Base-by-base conservation (phyloP, 2,888 invertebrate genomes). In the Euzophera pinguis region DNA sequence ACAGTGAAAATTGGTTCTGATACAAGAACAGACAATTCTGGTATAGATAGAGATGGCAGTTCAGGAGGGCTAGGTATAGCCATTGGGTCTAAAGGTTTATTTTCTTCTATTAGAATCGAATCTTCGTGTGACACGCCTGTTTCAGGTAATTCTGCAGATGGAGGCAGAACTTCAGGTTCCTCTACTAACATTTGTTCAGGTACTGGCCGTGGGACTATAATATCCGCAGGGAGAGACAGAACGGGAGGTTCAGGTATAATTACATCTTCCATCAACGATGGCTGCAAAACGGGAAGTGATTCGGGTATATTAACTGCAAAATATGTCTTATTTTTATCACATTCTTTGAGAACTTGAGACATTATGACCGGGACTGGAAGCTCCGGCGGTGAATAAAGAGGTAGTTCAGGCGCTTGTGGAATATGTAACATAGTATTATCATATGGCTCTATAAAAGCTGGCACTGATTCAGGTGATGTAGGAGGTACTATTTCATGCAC, bases 41-140 rank as follows among this genome's bases (percentile, higher is more conserved):
- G 60, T n/a, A 63, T 47, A 4, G 53, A 34, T 10, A 61, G 63
- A 3, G 58, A 54, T 14, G 54, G 47, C 8, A 59, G 60, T 22
- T 22, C 22, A 22, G 22, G 22, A 22, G 22, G 22, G 22, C 22
- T 22, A 22, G 22, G 22, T 22, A 22, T 22, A 22, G 5, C 2
- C 2, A 22, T 22, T 22, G 22, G 5, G 22, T 3, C 22, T 2
- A 3, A 2, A 22, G 3, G 3, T 22, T 22, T 22, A 22, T 22
- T 22, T 3, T 22, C 22, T 22, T 22, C 22, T 22, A 5, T 22
- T 3, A 22, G 5, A 5, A 5, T 5, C 5, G 22, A 22, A 22
- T 22, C 22, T 22, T 22, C 22, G 22, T 22, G 22, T 22, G 22
- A 22, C 5, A 22, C 22, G 2, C 2, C 22, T 22, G 5, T 22